Percentiles rank a stretch among this genome's conserved stretches.
phyloP scores from a whole-genome alignment of 2,888 invertebrate species.

The Timema podura region DNA sequence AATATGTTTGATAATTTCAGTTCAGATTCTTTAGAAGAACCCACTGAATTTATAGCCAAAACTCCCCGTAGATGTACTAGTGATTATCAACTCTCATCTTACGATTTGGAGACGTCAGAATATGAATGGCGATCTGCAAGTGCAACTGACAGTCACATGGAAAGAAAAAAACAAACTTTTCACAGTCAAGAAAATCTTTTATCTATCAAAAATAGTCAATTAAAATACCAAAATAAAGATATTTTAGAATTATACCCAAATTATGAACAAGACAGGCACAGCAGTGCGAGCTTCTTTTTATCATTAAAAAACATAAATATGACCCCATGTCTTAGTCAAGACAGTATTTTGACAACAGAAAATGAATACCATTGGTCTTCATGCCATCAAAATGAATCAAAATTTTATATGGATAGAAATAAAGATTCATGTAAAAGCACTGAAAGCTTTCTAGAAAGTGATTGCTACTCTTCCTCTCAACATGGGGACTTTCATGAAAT shows the following conservation, averaged over 20 bases:
- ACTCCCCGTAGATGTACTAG: conserved; percentile 64
- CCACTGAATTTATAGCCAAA: conserved; percentile 46
- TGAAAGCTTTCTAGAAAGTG: conserved; percentile 64
- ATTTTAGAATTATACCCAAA: conserved; percentile 39
- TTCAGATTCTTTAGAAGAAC: conserved; percentile 74
- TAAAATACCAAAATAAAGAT: conserved; percentile 39
- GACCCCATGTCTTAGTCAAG: conserved; percentile 65
- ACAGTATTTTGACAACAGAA: conserved; percentile 72
- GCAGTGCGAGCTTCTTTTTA: conserved; percentile 77
- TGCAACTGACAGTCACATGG: conserved; percentile 22
- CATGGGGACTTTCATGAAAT: conserved; percentile 13
- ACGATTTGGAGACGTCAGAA: conserved; percentile 44
- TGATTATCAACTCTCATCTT: conserved; percentile 67
- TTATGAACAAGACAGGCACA: conserved; percentile 45
- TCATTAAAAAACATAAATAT: conserved; percentile 58
- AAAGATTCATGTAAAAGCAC: conserved; percentile 64
- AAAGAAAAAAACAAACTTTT: conserved; percentile 36
- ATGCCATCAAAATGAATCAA: background rate
- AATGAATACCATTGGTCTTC: conserved; percentile 44
- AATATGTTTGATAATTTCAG: conserved; percentile 60
- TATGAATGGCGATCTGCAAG: conserved; percentile 22
- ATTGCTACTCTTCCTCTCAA: conserved; percentile 34
- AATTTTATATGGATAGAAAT: conserved; percentile 9
- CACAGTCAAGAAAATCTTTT: conserved; percentile 42
- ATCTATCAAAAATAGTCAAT: conserved; percentile 35